These are phyloP conservation scores for Eumacrocentrus americanus DNA, from an alignment of 2,888 invertebrate species.

Conservation along the genomic window DNA sequence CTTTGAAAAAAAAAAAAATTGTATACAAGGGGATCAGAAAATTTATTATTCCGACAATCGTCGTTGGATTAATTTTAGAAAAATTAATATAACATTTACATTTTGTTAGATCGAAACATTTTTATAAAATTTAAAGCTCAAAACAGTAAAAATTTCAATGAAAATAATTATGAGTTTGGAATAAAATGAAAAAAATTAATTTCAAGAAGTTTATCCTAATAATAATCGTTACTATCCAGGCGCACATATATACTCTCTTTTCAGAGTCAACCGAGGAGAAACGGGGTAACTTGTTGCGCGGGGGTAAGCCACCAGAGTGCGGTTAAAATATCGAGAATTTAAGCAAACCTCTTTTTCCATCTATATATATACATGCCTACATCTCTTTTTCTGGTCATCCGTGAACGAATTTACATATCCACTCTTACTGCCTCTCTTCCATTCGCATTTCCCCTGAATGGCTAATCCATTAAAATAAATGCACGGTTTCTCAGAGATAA, in stretches of 20 bases:
- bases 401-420: conserved; percentile 34
- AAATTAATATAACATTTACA: too few relatives aligned
- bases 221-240: conserved; percentile 21
- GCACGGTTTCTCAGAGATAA: neutral
- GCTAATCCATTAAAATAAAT: conserved; percentile 27
- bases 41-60: too few relatives aligned
- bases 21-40: too few relatives aligned
- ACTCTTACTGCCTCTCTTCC: conserved; percentile 15
- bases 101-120: too few relatives aligned
- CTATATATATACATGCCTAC: conserved; percentile 6
- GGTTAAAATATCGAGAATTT: conserved; percentile 61
- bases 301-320: conserved; percentile 53
- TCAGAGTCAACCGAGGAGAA: conserved; percentile 60
- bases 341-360: conserved; percentile 39
- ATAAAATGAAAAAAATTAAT: conserved; percentile 26
- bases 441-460: conserved; percentile 5
- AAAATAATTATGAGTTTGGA: too few relatives aligned
- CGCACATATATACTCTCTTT: conserved; percentile 40
- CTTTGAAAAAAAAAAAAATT: too few relatives aligned
- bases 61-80: too few relatives aligned
- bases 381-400: conserved; percentile 27
- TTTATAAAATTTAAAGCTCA: too few relatives aligned
- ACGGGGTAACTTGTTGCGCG: conserved; percentile 57
- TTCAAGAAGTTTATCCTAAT: too few relatives aligned
- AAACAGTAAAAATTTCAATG: too few relatives aligned